Percentiles rank a stretch among this genome's conserved stretches.
phyloP scores from a whole-genome alignment of 2,113 vertebrate genomes.

The Enhydra lutris region DNA sequence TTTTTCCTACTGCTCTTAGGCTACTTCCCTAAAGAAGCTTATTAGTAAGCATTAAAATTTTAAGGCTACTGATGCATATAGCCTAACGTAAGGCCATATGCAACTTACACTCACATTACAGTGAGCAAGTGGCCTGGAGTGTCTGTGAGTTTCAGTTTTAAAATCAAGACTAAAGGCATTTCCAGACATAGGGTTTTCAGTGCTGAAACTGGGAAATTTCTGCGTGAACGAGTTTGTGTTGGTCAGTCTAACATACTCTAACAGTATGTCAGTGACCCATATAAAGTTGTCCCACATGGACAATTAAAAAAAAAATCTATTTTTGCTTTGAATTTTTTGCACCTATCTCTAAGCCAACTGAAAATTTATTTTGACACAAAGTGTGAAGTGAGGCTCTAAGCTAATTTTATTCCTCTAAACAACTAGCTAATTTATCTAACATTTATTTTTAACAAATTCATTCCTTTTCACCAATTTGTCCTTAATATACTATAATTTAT shows the following conservation, averaged over 20 bases:
- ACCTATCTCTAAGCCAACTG: conserved; percentile 28
- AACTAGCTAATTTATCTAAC: not conserved
- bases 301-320: conserved; percentile 29
- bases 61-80: not conserved
- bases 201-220: not conserved
- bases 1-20: not conserved
- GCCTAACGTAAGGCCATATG: not conserved
- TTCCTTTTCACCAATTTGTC: not conserved
- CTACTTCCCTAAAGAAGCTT: not conserved
- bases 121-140: not conserved
- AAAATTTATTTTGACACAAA: conserved; percentile 59
- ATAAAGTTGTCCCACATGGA: not conserved
- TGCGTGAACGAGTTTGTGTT: not conserved
- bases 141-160: not conserved
- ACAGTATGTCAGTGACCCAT: conserved; percentile 12
- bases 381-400: conserved; percentile 40
- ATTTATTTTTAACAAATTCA: not conserved
- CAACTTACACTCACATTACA: not conserved
- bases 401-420: conserved; percentile 42
- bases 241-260: not conserved
- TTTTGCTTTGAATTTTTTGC: conserved; percentile 52
- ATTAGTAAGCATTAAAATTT: not conserved
- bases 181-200: not conserved
- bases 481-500: not conserved
- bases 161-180: not conserved